A percentile compares a stretch with the other conserved stretches of the same genome.
Conservation (phyloP, 2,888 invertebrate species). For the Plagodis dolabraria region DNA sequence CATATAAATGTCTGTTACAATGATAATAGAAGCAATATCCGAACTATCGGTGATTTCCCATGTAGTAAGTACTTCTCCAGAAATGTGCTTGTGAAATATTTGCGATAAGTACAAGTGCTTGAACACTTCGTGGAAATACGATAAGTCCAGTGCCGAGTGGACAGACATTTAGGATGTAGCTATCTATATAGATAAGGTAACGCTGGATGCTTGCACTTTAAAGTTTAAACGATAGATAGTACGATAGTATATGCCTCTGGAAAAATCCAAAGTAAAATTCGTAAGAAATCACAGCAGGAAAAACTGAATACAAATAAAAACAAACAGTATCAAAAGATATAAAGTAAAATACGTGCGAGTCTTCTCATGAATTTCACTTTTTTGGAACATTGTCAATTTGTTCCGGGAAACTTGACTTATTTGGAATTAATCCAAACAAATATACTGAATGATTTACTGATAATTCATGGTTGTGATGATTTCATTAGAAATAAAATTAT, state of each 20-base stretch:
- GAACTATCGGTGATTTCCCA: conserved; percentile 18
- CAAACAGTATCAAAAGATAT: too few relatives aligned
- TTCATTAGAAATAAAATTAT: too few relatives aligned
- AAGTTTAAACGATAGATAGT: background rate
- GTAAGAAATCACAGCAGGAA: background rate
- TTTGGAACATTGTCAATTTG: conserved; percentile 36
- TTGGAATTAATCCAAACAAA: conserved; percentile 35
- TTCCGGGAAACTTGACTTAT: conserved; percentile 27
- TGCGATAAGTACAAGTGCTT: conserved; percentile 78
- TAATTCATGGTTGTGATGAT: background rate
- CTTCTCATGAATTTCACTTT: background rate
- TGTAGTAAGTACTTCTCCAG: conserved; percentile 45
- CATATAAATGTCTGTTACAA: too few relatives aligned
- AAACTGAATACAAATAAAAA: background rate
- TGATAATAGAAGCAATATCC: too few relatives aligned
- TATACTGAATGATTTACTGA: conserved; percentile 20
- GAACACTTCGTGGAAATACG: conserved; percentile 75
- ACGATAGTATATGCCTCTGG: background rate
- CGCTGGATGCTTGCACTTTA: conserved; percentile 41
- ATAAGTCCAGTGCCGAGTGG: conserved; percentile 64
- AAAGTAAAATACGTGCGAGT: too few relatives aligned
- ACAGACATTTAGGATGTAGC: conserved; percentile 70
- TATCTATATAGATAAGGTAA: conserved; percentile 70
- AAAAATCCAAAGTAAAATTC: conserved; percentile 3
- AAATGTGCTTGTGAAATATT: conserved; percentile 69